phyloP scores from a whole-genome alignment of 2,113 vertebrate genomes.

The Telmatochromis brichardi region DNA sequence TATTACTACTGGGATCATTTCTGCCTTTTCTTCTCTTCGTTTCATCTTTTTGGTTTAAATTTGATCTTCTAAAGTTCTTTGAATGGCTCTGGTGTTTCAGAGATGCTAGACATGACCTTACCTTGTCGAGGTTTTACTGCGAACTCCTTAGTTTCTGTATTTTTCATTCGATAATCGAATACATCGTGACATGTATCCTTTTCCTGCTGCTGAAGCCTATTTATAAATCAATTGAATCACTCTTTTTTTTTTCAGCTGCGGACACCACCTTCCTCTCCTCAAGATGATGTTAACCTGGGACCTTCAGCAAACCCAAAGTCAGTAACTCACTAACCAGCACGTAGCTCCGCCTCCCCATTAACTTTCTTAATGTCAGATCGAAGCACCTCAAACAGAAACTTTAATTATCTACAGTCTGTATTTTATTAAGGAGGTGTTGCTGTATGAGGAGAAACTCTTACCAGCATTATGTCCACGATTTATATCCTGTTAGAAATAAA shows the following conservation, averaged over 20 bases:
- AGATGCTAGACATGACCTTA: not conserved
- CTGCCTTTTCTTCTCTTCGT: not conserved
- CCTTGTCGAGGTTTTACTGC: not conserved
- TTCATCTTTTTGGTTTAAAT: not conserved
- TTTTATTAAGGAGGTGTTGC: not conserved
- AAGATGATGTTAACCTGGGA: constrained; percentile 87
- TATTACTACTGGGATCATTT: not conserved
- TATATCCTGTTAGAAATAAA: not conserved
- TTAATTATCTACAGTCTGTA: not conserved
- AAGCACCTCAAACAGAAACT: not conserved
- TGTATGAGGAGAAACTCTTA: not conserved
- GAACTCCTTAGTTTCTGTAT: not conserved
- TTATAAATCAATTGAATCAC: not conserved
- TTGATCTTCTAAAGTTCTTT: not conserved
- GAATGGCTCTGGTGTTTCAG: not conserved
- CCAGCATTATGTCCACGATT: not conserved
- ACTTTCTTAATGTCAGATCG: not conserved
- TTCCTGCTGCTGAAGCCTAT: not conserved
- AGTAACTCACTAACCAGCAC: constrained; percentile 51
- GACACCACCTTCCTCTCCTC: constrained; percentile 50
- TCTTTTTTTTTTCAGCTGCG: constrained; percentile 49
- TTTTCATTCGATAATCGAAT: not conserved
- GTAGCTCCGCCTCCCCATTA: not conserved
- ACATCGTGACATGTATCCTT: not conserved
- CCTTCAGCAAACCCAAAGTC: constrained; percentile 97